Base-by-base conservation (phyloP, 2,797 vertebrate genomes). In the Thamnophis elegans region DNA sequence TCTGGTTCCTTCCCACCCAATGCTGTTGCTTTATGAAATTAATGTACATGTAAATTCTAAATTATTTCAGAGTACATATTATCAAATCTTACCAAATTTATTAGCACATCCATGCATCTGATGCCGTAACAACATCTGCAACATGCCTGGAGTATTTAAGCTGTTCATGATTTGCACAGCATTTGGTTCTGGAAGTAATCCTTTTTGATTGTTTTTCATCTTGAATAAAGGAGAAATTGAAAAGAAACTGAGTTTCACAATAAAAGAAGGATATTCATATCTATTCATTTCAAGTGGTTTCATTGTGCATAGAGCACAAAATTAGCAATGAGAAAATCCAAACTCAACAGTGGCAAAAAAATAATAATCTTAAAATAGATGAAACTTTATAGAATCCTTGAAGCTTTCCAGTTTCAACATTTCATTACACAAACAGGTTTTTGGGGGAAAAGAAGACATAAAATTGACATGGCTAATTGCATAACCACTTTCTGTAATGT, bases 41-140 rank as follows among this genome's bases (percentile, higher is more conserved):
- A 53, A 51, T 65, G 11, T 42, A 73, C 12, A n/a, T 36, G 9
- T 14, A 54, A 22, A 47, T 28, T 55, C 59, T 12, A 56, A 28
- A 18, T 16, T 26, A 60, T 28, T 51, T 60, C 20, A 87, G 3
- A 91, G 10, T 32, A 36, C 5, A 55, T 68, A 12, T n/a, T 0
- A 89, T 91, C 55, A 13, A 26, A 6, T 25, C 97, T 97, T 95
- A 99, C 98, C 98, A 97, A 98, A 98, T 95, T 99, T 99, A 60
- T 98, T 97, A 13, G 96, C 88, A 14, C 95, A 93, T 92, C 97
- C 97, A 3, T 97, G 96, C 93, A 98, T 96, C 95, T 98, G 99
- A 16, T 99, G 99, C 92, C 99, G 98, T 96, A 99, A 98, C 59
- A 99, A 98, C 95, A 99, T 98, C 94, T 99, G 99, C 95, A 99